Conservation (phyloP, 2,888 invertebrate genomes). For the Elmis aenea region DNA sequence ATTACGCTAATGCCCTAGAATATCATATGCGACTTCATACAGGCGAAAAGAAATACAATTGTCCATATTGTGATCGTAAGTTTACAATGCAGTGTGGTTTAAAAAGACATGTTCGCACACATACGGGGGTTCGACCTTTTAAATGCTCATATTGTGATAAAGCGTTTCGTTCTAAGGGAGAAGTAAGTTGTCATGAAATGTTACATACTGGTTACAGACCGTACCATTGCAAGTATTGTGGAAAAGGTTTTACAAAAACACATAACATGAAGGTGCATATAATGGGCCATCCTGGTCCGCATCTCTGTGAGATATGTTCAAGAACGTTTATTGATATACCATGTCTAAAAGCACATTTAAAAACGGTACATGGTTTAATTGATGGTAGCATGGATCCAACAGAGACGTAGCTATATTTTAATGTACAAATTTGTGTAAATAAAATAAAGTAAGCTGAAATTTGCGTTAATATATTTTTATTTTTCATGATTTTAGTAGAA, state of each 20-base stretch:
- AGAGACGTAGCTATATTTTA: too few relatives aligned
- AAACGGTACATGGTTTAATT: conserved; percentile 26
- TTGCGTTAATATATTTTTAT: too few relatives aligned
- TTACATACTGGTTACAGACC: conserved; percentile 48
- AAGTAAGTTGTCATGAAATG: conserved; percentile 30
- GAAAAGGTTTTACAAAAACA: conserved; percentile 42
- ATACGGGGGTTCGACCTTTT: conserved; percentile 75
- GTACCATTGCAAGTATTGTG: conserved; percentile 46
- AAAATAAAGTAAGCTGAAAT: too few relatives aligned
- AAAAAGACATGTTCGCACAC: conserved; percentile 72
- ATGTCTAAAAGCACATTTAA: conserved; percentile 29
- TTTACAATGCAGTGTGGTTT: conserved; percentile 50
- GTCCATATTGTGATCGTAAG: conserved; percentile 28
- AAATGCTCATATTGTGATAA: conserved; percentile 70
- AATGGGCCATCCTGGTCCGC: conserved; percentile 46
- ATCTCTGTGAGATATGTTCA: conserved; percentile 28
- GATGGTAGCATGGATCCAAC: too few relatives aligned
- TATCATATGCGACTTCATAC: conserved; percentile 35
- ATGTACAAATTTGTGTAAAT: too few relatives aligned
- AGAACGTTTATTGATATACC: conserved; percentile 26
- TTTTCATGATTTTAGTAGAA: too few relatives aligned
- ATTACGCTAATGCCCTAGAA: conserved; percentile 60
- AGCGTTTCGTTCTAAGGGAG: conserved; percentile 70
- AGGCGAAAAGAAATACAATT: conserved; percentile 31
- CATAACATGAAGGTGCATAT: conserved; percentile 48